phyloP scores from a whole-genome alignment of 1,140 invertebrate species.

The Steinernema khuongi region DNA sequence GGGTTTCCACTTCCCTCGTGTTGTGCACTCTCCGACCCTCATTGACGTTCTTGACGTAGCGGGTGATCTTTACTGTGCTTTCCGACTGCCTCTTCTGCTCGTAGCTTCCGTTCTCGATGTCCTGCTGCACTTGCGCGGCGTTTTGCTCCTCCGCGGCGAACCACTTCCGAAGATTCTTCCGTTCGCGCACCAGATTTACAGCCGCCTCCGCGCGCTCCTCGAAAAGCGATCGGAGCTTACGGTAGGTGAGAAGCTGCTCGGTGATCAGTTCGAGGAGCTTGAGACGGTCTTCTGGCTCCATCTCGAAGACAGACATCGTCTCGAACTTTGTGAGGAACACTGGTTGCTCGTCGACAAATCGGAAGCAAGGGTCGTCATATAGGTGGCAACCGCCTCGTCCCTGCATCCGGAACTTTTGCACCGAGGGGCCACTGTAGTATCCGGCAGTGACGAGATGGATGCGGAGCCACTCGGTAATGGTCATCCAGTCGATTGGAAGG shows the following conservation, averaged over 20 bases:
- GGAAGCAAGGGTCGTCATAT: slow-evolving; percentile 30
- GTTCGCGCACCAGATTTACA: slow-evolving; percentile 15
- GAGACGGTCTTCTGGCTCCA: slow-evolving; percentile 25
- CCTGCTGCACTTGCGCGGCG: background rate
- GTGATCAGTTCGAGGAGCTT: slow-evolving; percentile 26
- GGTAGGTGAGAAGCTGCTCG: slow-evolving; percentile 28
- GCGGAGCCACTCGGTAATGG: slow-evolving; percentile 30
- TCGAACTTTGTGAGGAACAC: slow-evolving; percentile 23
- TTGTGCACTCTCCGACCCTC: slow-evolving; percentile 12
- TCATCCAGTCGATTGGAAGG: slow-evolving; percentile 37
- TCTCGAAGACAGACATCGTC: slow-evolving; percentile 31
- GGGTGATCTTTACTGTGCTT: background rate
- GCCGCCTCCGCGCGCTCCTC: slow-evolving; percentile 19
- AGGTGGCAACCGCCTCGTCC: slow-evolving; percentile 22
- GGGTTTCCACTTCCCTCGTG: slow-evolving; percentile 23
- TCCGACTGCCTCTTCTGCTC: background rate
- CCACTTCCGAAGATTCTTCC: slow-evolving; percentile 4
- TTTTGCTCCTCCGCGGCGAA: background rate
- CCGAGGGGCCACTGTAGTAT: slow-evolving; percentile 31
- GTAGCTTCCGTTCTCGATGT: background rate
- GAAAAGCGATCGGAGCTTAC: slow-evolving; percentile 16
- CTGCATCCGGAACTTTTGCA: slow-evolving; percentile 25
- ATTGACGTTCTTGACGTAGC: slow-evolving; percentile 26
- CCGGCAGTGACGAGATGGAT: slow-evolving; percentile 29
- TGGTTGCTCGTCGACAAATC: slow-evolving; percentile 1